Conservation (phyloP, 2,888 invertebrate genomes). For the Epirrita christyi region DNA sequence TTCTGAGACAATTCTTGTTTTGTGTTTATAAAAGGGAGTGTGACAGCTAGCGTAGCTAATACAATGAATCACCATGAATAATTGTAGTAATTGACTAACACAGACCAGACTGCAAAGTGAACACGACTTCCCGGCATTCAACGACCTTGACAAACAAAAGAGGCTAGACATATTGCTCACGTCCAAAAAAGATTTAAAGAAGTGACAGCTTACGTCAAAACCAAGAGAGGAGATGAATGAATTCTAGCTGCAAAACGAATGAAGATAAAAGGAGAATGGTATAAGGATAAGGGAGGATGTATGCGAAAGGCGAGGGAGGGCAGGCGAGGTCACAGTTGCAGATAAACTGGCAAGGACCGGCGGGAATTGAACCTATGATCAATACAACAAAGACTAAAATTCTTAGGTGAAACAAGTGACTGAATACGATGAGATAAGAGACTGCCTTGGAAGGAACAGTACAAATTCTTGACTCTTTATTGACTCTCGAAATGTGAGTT, state of each 20-base stretch:
- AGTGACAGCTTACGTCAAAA: conserved; percentile 5
- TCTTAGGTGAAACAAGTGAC: neutral
- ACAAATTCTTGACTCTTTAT: too few relatives aligned
- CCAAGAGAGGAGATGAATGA: neutral
- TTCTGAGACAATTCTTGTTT: neutral
- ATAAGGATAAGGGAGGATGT: too few relatives aligned
- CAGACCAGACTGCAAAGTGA: conserved; percentile 55
- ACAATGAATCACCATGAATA: conserved; percentile 49
- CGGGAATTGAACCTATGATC: conserved; percentile 11
- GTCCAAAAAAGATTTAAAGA: neutral
- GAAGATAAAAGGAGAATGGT: too few relatives aligned
- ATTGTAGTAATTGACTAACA: conserved; percentile 81
- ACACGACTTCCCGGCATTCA: conserved; percentile 17
- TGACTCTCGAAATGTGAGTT: too few relatives aligned
- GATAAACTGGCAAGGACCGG: conserved; percentile 39
- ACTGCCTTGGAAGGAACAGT: conserved; percentile 8
- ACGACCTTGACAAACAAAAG: neutral
- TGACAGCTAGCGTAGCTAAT: conserved; percentile 50
- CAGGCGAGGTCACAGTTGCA: conserved; percentile 64
- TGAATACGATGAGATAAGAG: neutral
- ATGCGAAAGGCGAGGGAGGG: conserved; percentile 27
- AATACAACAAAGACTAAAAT: neutral
- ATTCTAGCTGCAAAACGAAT: neutral
- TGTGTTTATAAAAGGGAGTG: conserved; percentile 28
- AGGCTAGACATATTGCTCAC: neutral